A percentile compares a stretch with the other conserved stretches of the same genome.
phyloP scores from a whole-genome alignment of 2,113 vertebrate genomes.

The Pyrgilauda ruficollis region DNA sequence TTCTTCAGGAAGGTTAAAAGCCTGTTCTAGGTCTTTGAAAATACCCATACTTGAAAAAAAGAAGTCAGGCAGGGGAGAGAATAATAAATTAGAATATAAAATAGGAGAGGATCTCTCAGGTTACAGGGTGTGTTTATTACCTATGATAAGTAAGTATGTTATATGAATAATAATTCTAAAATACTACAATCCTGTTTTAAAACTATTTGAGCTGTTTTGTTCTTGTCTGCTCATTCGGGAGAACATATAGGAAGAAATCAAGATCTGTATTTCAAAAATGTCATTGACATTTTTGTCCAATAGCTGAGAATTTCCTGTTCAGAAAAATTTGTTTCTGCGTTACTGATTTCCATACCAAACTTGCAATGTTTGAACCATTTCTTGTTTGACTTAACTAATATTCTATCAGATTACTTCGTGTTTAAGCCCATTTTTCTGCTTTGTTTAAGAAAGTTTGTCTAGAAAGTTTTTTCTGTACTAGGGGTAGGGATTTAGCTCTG shows the following conservation, averaged over 20 bases:
- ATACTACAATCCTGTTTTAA: not conserved
- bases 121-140: not conserved
- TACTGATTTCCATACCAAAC: not conserved
- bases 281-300: not conserved
- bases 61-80: not conserved
- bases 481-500: not conserved
- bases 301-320: not conserved
- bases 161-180: not conserved
- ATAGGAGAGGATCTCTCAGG: not conserved
- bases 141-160: not conserved
- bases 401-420: not conserved
- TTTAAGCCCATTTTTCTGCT: not conserved
- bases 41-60: not conserved
- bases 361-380: not conserved
- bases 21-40: not conserved
- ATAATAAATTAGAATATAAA: not conserved
- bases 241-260: not conserved
- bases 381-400: not conserved
- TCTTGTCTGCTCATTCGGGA: rapidly evolving
- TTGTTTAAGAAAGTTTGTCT: not conserved
- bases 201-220: not conserved
- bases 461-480: not conserved
- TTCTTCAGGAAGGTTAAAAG: not conserved
- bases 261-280: not conserved
- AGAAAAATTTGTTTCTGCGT: not conserved